These are phyloP conservation scores for Aphidius gifuensis DNA, from an alignment of 1,140 invertebrate species.

Conservation along the genomic window DNA sequence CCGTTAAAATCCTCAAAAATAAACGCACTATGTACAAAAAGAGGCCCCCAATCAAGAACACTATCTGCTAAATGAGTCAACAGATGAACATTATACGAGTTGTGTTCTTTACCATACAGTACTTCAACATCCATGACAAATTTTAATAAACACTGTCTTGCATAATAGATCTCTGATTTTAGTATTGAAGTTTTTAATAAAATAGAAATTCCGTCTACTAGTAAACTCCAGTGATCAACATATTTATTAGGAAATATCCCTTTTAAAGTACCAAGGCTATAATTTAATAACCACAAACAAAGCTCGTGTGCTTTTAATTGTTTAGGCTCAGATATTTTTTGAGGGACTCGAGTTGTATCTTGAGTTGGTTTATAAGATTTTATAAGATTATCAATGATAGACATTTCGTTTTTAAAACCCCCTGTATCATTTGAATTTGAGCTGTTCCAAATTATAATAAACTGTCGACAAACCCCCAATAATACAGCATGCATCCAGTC, in stretches of 20 bases:
- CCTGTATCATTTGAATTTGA: conserved; percentile 16
- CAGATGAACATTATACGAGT: conserved; percentile 32
- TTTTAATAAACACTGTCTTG: conserved; percentile 24
- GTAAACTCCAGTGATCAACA: conserved; percentile 32
- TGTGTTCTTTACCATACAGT: conserved; percentile 27
- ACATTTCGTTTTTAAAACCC: conserved; percentile 26
- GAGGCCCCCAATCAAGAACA: conserved; percentile 28
- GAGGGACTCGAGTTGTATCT: conserved; percentile 30
- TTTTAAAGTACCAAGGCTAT: conserved; percentile 29
- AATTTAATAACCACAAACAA: conserved; percentile 29
- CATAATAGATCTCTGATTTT: conserved; percentile 22
- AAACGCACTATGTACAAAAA: conserved; percentile 28
- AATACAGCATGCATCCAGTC: conserved; percentile 37
- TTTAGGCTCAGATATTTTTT: conserved; percentile 24
- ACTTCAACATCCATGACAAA: conserved; percentile 28
- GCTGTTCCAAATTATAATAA: conserved; percentile 31
- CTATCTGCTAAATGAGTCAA: conserved; percentile 26
- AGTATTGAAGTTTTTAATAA: conserved; percentile 25
- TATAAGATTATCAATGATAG: conserved; percentile 23
- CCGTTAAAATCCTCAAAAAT: conserved; percentile 23
- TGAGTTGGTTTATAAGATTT: conserved; percentile 29
- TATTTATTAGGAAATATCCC: conserved; percentile 24
- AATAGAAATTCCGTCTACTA: conserved; percentile 30
- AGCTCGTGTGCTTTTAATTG: conserved; percentile 39
- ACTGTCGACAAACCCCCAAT: conserved; percentile 27